phyloP scores from a whole-genome alignment of 2,888 invertebrate genomes.

The Malachius bipustulatus region DNA sequence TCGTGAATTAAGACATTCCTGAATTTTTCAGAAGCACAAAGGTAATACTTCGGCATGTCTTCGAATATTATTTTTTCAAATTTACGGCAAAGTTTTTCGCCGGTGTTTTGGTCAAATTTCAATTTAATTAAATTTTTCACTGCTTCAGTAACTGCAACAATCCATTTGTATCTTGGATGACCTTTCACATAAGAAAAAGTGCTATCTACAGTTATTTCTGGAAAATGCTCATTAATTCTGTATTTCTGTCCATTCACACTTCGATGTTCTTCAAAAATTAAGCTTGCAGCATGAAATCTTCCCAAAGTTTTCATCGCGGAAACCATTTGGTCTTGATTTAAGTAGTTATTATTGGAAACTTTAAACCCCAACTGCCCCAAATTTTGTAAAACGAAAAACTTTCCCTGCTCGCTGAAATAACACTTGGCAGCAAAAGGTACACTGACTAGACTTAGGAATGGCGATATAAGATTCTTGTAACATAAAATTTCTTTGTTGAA shows the following conservation, averaged over 20 bases:
- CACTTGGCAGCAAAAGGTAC: conserved; percentile 30
- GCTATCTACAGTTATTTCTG: conserved; percentile 23
- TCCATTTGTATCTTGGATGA: conserved; percentile 29
- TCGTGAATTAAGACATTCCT: conserved; percentile 47
- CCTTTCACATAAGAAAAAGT: conserved; percentile 24
- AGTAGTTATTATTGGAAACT: conserved; percentile 20
- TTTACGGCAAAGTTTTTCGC: conserved; percentile 20
- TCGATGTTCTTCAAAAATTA: conserved; percentile 40
- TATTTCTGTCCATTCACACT: conserved; percentile 16
- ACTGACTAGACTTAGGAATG: conserved; percentile 21
- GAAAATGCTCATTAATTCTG: conserved; percentile 23
- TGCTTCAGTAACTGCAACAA: conserved; percentile 19
- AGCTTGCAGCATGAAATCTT: conserved; percentile 41
- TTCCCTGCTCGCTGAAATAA: conserved; percentile 36
- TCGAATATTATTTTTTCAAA: conserved; percentile 14
- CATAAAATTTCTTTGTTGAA: conserved; percentile 34
- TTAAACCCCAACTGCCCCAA: conserved; percentile 34
- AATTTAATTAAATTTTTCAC: conserved; percentile 21
- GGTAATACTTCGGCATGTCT: conserved; percentile 20
- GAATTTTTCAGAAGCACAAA: conserved; percentile 31
- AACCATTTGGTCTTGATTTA: conserved; percentile 14
- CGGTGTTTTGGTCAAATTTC: conserved; percentile 21
- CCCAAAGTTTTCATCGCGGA: conserved; percentile 29
- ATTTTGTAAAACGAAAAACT: conserved; percentile 40
- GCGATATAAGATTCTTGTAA: conserved; percentile 24